Evolutionary conservation across 2,888 invertebrate genomes (phyloP).

Genomic region (Rhorus exstirpatorius): DNA sequence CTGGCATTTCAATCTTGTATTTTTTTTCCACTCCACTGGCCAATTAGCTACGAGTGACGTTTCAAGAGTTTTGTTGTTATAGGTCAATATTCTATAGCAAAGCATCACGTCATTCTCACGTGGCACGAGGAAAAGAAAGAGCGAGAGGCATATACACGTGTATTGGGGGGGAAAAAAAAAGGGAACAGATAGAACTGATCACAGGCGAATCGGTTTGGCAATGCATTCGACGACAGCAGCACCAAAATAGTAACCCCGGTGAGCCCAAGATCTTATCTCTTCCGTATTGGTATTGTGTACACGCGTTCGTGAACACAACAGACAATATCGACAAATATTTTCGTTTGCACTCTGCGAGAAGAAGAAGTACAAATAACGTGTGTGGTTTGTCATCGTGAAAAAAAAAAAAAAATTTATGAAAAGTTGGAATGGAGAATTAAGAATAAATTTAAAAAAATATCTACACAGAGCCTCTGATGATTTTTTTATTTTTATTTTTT

Average conservation of each 20-base stretch:
- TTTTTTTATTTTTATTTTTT: too few relatives aligned
- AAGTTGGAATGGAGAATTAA: too few relatives aligned
- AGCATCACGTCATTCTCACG: conserved; percentile 63
- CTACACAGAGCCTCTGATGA: too few relatives aligned
- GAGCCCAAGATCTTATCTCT: conserved; percentile 26
- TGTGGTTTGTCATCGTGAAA: too few relatives aligned
- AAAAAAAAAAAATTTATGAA: too few relatives aligned
- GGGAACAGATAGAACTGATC: conserved; percentile 54
- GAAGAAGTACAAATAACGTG: neutral
- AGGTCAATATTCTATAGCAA: conserved; percentile 48
- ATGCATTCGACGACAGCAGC: conserved; percentile 60
- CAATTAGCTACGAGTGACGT: conserved; percentile 53
- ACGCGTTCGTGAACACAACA: neutral
- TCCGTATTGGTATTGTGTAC: conserved; percentile 36
- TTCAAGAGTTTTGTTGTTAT: conserved; percentile 31
- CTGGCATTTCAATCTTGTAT: conserved; percentile 6
- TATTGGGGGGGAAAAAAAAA: conserved; percentile 37
- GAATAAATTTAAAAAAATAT: too few relatives aligned
- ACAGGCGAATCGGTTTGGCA: conserved; percentile 67
- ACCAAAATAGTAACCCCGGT: conserved; percentile 64
- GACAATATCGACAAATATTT: conserved; percentile 25
- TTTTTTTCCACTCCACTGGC: conserved; percentile 26
- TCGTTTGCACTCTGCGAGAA: neutral
- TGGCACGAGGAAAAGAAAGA: conserved; percentile 36
- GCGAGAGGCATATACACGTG: neutral